Conservation (phyloP, 2,797 vertebrate genomes). For the Sternarchorhynchus goeldii region DNA sequence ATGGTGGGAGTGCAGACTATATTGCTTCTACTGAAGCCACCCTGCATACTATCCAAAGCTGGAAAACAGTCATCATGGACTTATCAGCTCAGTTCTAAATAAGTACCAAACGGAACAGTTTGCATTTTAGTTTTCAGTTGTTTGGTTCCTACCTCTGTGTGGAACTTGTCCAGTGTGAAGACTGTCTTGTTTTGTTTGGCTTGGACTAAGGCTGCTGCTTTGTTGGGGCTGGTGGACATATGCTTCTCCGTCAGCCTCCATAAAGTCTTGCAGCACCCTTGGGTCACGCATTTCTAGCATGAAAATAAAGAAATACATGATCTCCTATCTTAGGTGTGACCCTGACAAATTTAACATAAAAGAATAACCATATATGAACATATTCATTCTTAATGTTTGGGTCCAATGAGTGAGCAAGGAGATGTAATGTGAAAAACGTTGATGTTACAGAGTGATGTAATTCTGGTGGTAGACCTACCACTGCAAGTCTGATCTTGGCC, state of each 20-base stretch:
- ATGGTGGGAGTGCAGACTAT: not conserved
- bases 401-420: too few species aligned
- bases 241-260: slow-evolving; percentile 6
- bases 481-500: not conserved
- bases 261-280: not conserved
- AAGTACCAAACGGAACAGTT: not conserved
- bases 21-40: not conserved
- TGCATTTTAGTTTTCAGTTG: too few species aligned
- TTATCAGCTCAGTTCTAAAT: not conserved
- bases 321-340: too few species aligned
- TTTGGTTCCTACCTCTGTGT: not conserved
- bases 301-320: not conserved
- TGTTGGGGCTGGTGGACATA: not conserved
- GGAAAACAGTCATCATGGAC: slow-evolving; percentile 4
- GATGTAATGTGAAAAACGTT: not conserved
- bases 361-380: too few species aligned
- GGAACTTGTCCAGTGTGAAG: not conserved
- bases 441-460: not conserved
- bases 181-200: not conserved
- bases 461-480: not conserved
- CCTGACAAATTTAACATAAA: too few species aligned
- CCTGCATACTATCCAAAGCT: slow-evolving; percentile 11
- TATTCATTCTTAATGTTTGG: too few species aligned
- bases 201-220: not conserved
- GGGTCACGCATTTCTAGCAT: slow-evolving; percentile 15